These are phyloP conservation scores for Oncopodura yosiiana DNA, from an alignment of 1,140 invertebrate species.

Conservation along the genomic window DNA sequence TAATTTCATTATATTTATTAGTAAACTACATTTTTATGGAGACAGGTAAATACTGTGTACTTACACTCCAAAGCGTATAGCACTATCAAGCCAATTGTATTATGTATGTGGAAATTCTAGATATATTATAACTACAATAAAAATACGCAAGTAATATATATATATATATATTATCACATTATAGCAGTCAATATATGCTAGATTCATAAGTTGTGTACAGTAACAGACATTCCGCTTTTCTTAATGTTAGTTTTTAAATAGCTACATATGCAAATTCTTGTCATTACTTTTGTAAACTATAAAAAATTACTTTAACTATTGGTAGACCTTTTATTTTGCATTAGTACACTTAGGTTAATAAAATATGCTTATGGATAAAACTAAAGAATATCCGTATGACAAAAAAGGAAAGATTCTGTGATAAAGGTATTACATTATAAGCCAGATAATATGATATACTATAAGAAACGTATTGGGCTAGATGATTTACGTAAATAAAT, in stretches of 20 bases:
- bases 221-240: no score
- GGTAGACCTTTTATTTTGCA: not conserved
- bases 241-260: no score
- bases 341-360: not conserved
- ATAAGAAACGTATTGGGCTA: no score
- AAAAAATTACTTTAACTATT: not conserved
- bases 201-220: not conserved
- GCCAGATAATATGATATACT: no score
- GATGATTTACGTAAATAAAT: no score
- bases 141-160: slow-evolving; percentile 6
- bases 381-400: no score
- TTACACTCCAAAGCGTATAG: slow-evolving; percentile 15
- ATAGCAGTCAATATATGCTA: not conserved
- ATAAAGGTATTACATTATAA: no score
- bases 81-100: slow-evolving; percentile 7
- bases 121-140: slow-evolving; percentile 1
- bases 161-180: slow-evolving; percentile 2
- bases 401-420: no score
- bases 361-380: no score
- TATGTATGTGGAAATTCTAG: slow-evolving; percentile 2
- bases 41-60: not conserved
- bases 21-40: slow-evolving; percentile 5
- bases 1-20: not conserved
- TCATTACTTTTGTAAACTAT: not conserved
- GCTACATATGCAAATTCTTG: not conserved